A percentile compares a stretch with the other conserved stretches of the same genome.
Conservation (phyloP, 2,113 vertebrate species). For the Microcebus tavaratra region DNA sequence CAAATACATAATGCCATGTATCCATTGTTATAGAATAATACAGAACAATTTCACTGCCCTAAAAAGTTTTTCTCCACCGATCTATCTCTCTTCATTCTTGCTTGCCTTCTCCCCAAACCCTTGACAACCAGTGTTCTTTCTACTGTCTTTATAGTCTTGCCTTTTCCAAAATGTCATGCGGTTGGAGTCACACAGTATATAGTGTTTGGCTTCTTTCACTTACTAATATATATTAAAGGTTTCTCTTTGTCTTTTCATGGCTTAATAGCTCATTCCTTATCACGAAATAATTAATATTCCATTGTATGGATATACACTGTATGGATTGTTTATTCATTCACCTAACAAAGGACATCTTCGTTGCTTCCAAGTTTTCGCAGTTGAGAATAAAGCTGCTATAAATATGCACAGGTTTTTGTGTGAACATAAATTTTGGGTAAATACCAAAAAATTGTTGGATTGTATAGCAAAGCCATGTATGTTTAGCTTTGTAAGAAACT, state of each 20-base stretch:
- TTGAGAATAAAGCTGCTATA: background rate
- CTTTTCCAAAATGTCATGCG: background rate
- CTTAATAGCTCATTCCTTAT: background rate
- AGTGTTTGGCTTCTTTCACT: background rate
- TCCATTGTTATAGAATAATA: background rate
- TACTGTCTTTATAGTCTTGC: background rate
- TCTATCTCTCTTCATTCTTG: background rate
- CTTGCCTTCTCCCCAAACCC: background rate
- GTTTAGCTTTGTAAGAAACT: background rate
- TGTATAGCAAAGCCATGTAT: background rate
- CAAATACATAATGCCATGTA: background rate
- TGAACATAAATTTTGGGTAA: background rate
- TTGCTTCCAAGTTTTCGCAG: background rate
- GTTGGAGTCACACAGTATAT: background rate
- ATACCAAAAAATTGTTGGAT: background rate
- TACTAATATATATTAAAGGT: background rate
- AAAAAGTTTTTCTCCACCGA: background rate
- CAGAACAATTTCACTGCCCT: background rate
- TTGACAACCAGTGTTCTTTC: background rate
- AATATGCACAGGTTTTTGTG: background rate
- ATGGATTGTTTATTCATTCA: background rate
- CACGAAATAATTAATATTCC: background rate
- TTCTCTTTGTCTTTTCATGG: background rate
- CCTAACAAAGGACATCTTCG: background rate
- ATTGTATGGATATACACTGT: background rate